phyloP scores from a whole-genome alignment of 2,113 vertebrate genomes.

The Myrmophylax atrothorax region DNA sequence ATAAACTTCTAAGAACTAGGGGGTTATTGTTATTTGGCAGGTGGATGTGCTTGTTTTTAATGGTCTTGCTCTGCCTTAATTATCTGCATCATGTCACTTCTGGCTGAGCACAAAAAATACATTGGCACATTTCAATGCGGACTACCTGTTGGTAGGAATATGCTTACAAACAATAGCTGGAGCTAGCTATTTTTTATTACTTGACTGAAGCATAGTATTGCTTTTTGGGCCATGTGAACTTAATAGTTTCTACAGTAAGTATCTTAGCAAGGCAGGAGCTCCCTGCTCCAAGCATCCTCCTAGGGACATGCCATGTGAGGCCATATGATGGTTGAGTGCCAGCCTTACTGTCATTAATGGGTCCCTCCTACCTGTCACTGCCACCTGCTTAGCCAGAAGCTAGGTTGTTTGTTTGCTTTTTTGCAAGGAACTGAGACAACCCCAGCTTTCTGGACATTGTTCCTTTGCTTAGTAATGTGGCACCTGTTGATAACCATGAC shows the following conservation, averaged over 20 bases:
- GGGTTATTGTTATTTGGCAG: conserved; percentile 28
- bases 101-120: neutral
- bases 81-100: neutral
- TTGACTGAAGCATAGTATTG: neutral
- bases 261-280: neutral
- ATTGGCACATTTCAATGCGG: neutral
- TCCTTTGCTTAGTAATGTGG: neutral
- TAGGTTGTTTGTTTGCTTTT: neutral
- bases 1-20: neutral
- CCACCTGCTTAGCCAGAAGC: neutral
- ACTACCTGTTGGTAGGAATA: neutral
- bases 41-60: conserved; percentile 33
- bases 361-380: neutral
- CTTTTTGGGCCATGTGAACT: neutral
- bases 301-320: neutral
- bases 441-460: neutral
- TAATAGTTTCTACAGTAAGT: neutral
- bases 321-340: accelerated
- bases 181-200: neutral
- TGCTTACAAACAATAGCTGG: neutral
- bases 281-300: neutral
- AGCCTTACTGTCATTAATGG: neutral
- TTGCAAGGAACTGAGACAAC: neutral
- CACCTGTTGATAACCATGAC: neutral
- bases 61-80: conserved; percentile 1